Conservation (phyloP, 2,113 vertebrate genomes). For the Microtus ochrogaster region DNA sequence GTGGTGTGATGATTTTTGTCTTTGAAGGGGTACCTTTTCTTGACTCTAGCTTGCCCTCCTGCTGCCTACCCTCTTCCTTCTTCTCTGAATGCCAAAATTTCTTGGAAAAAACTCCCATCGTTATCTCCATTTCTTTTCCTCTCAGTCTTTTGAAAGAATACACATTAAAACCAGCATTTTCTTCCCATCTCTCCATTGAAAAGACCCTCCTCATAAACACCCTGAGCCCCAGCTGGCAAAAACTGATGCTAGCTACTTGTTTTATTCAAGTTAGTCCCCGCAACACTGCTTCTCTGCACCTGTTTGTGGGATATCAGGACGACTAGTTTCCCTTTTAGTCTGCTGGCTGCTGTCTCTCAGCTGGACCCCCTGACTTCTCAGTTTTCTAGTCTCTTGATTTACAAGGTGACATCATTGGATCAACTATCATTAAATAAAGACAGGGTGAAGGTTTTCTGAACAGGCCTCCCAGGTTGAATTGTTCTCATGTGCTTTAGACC, state of each 20-base stretch:
- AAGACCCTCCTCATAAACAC: background rate
- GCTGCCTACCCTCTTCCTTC: background rate
- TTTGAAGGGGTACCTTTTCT: background rate
- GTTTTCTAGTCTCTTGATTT: background rate
- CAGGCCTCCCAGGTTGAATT: background rate
- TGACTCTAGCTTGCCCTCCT: background rate
- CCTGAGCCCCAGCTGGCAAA: background rate
- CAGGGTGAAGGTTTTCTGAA: background rate
- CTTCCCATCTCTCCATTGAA: background rate
- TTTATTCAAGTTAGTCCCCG: background rate
- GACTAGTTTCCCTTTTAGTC: background rate
- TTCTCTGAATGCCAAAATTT: background rate
- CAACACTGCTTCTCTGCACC: fast-evolving
- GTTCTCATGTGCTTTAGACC: background rate
- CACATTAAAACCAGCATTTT: background rate
- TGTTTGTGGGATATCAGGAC: background rate
- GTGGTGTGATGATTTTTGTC: background rate
- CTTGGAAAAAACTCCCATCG: background rate
- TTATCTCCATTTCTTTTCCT: background rate
- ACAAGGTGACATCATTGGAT: background rate
- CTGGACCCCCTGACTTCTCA: background rate
- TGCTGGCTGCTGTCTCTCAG: background rate
- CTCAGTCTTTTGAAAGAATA: background rate
- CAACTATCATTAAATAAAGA: background rate
- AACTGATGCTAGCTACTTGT: background rate